A percentile compares a stretch with the other conserved stretches of the same genome.
Conservation (phyloP, 2,113 vertebrate species). For the Pseudorasbora parva region DNA sequence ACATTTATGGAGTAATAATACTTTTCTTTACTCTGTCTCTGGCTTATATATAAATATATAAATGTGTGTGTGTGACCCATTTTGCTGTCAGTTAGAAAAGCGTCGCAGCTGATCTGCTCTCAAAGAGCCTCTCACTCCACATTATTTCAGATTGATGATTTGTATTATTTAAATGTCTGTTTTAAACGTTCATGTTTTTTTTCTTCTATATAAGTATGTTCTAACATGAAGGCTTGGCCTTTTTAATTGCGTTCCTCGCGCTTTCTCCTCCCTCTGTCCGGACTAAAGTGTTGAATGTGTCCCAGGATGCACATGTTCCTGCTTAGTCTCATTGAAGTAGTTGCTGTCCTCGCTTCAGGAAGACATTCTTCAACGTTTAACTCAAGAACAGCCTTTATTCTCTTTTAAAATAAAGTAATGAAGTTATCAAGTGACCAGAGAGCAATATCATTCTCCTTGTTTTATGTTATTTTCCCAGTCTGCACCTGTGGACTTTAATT, state of each 20-base stretch:
- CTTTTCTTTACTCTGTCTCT: constrained; percentile 59
- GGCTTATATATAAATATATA: constrained; percentile 65
- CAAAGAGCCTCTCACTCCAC: constrained; percentile 79
- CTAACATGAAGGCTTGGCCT: constrained; percentile 74
- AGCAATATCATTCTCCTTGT: constrained; percentile 19
- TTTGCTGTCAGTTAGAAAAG: constrained; percentile 70
- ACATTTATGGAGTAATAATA: constrained; percentile 42
- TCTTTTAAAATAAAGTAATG: background rate
- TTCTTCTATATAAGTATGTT: constrained; percentile 62
- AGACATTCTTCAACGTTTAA: background rate
- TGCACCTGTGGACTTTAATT: background rate
- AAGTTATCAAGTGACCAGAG: background rate
- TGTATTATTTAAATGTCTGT: constrained; percentile 76
- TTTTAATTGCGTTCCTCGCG: constrained; percentile 56
- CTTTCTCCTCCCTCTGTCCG: constrained; percentile 39
- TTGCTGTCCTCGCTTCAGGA: background rate
- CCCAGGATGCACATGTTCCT: constrained; percentile 11
- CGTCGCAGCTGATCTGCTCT: constrained; percentile 75
- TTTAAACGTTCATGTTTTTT: constrained; percentile 75
- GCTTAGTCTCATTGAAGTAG: constrained; percentile 6
- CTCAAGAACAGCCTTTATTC: background rate
- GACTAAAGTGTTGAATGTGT: constrained; percentile 52
- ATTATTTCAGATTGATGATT: constrained; percentile 64
- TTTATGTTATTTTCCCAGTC: background rate
- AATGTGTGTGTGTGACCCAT: constrained; percentile 68